These are phyloP conservation scores for Catharus ustulatus DNA, from an alignment of 2,797 vertebrate genomes.

Conservation along the genomic window DNA sequence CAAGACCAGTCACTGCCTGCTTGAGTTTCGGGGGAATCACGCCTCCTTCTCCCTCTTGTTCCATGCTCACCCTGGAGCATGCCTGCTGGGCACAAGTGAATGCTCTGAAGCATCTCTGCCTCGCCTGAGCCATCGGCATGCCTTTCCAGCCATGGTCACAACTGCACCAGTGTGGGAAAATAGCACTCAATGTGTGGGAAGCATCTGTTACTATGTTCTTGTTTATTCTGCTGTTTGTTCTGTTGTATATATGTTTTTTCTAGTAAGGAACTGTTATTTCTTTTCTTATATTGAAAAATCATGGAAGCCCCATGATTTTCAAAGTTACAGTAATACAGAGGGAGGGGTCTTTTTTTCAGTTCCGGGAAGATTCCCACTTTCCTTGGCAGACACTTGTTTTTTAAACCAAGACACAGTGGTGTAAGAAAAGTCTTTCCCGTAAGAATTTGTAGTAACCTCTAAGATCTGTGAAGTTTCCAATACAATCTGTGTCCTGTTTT, in stretches of 20 bases:
- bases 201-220: neutral
- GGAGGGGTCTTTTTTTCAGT: neutral
- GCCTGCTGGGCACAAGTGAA: rapidly evolving
- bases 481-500: neutral
- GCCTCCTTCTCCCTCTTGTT: too few species aligned
- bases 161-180: neutral
- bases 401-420: neutral
- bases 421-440: neutral
- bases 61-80: rapidly evolving
- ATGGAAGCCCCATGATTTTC: rapidly evolving
- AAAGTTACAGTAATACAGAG: neutral
- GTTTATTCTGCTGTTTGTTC: neutral
- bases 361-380: neutral
- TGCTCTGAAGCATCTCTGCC: neutral
- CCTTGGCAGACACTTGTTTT: neutral
- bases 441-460: neutral
- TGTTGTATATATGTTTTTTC: neutral
- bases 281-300: neutral
- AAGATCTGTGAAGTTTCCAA: neutral
- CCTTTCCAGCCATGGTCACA: rapidly evolving
- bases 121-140: rapidly evolving
- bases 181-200: rapidly evolving
- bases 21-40: neutral
- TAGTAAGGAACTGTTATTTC: neutral
- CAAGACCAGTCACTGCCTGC: neutral